Base-by-base conservation (phyloP, 2,888 invertebrate species). In the Eulithis testata region DNA sequence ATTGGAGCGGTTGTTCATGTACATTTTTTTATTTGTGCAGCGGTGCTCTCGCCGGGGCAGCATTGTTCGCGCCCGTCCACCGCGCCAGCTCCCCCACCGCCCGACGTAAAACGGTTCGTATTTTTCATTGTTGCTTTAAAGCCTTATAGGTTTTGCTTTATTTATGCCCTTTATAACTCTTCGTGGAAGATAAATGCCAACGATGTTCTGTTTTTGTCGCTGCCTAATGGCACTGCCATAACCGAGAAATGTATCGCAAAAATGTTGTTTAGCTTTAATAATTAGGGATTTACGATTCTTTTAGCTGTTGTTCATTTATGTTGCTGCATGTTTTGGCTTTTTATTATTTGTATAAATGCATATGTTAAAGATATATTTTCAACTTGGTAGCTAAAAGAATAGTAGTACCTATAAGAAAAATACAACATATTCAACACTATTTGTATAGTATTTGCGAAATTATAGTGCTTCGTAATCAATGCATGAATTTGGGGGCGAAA, bases 91-190 rank as follows among this genome's bases (percentile, higher is more conserved):
- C 70, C 81, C 71, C 75, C 70, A 76, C 81, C 79, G 75, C 84
- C 86, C 86, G 73, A 84, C 89, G 84, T 86, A 88, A 90, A 91
- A 90, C 90, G 91, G 92, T 92, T 87, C 90, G 92, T 92, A 92
- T 92, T 92, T 92, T 92, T 93, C 91, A 91, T 91, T 91, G 92
- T 91, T 91, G 89, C 89, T 91, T 87, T 90, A 90, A 89, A 91
- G 85, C 88, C 89, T 91, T 91, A 91, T 91, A 91, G 91, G 89
- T 91, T 91, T 90, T 91, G 85, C 86, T 91, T 91, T 91, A 90
- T 92, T 91, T 91, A 89, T 88, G 86, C 86, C 86, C 86, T 90
- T 90, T 90, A 90, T 91, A 88, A 87, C 87, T 86, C 84, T 81
- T 81, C 79, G 84, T 86, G 81, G 83, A 86, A 90, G 89, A 91